A percentile compares a stretch with the other conserved stretches of the same genome.
Evolutionary conservation across 2,888 invertebrate genomes (phyloP).

Genomic region (Athalia cordata): DNA sequence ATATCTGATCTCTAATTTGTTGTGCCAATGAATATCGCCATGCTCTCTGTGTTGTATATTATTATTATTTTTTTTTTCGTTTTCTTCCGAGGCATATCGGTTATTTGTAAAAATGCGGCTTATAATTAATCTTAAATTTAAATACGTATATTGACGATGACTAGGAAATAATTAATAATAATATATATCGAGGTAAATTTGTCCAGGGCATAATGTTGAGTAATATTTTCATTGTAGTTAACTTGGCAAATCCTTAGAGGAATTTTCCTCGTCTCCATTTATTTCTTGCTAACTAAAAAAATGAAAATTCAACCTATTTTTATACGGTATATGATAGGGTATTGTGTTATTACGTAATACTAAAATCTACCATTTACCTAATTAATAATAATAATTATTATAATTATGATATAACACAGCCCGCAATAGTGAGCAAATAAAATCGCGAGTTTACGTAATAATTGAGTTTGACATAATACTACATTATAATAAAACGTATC

Average conservation of each 20-base stretch:
- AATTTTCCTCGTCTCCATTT: conserved; percentile 30
- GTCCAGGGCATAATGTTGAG: conserved; percentile 31
- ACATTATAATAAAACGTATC: conserved; percentile 10
- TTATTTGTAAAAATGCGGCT: neutral
- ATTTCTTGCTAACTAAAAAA: conserved; percentile 39
- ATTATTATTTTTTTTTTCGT: neutral
- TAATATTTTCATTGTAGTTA: conserved; percentile 31
- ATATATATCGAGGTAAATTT: conserved; percentile 18
- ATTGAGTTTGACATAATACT: conserved; percentile 1
- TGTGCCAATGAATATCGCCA: neutral
- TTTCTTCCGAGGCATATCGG: neutral
- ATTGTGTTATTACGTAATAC: conserved; percentile 2
- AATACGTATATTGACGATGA: conserved; percentile 8
- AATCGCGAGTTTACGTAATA: conserved; percentile 17
- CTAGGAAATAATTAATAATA: neutral
- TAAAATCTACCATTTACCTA: conserved; percentile 15
- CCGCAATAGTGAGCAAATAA: conserved; percentile 35
- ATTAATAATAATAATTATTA: neutral
- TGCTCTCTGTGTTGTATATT: neutral
- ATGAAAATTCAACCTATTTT: neutral
- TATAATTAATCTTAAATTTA: conserved; percentile 3
- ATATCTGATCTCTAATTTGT: neutral
- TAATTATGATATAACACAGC: conserved; percentile 21
- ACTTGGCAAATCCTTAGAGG: conserved; percentile 33
- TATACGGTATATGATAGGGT: neutral